Base-by-base conservation (phyloP, 2,888 invertebrate genomes). In the Mythimna impura region DNA sequence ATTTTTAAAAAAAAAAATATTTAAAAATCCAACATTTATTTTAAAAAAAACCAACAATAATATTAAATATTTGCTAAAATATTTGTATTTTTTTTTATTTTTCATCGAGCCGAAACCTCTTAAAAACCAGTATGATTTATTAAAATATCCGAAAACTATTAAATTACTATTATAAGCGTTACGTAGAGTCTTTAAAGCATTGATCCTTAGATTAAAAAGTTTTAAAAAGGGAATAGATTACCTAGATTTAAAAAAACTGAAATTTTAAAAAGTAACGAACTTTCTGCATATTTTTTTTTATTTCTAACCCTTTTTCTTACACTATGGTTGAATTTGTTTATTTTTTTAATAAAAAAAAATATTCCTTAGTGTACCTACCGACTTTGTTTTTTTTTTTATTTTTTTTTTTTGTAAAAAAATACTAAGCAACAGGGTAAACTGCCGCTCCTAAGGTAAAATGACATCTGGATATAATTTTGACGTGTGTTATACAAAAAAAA, bases 391-490 rank as follows among this genome's bases (percentile, higher is more conserved):
- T 14, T 54, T 43, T 60, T 61, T 40, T n/a, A n/a, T 22, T 71
- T 58, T 34, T 14, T 17, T 78, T 75, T 79, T 73, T 9, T 64
- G 40, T 34, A 62, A 69, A 70, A 69, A 63, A 72, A 61, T 30
- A 65, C 64, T 54, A 72, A 87, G 81, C 83, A 87, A 91, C 91
- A 91, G 92, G 91, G 92, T 91, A 91, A 84, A 76, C 81, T 81
- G 76, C 88, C 88, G 87, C 83, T 83, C 85, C 80, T 76, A 67
- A 9, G 79, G 73, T 82, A 57, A 71, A 62, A 62, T 54, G 52
- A 81, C 75, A 73, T 80, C 84, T 76, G 84, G 74, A 82, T 72
- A 83, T 86, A 78, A 86, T 84, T 87, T 86, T 77, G 73, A 87
- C 58, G 67, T 30, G 60, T 66, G 74, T 69, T 86, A 76, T 79